A percentile compares a stretch with the other conserved stretches of the same genome.
These are phyloP conservation scores for Corvus moneduloides DNA, from an alignment of 2,113 vertebrate species.

Conservation along the genomic window DNA sequence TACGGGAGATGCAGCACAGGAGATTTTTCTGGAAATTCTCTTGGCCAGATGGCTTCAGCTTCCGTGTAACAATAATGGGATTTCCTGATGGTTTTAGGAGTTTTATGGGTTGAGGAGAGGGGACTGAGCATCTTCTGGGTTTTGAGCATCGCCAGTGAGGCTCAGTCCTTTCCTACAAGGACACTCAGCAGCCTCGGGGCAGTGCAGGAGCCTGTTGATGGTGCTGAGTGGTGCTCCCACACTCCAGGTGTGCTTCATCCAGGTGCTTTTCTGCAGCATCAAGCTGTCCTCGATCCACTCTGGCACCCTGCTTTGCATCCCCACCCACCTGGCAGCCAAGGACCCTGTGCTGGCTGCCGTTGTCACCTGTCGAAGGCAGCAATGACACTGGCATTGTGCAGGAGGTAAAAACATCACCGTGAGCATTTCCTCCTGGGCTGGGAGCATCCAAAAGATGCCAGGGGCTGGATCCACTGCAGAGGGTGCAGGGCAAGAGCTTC, in stretches of 20 bases:
- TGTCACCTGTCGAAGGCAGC: neutral
- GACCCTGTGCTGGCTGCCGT: neutral
- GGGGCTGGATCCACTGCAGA: neutral
- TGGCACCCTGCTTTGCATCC: neutral
- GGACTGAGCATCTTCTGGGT: neutral
- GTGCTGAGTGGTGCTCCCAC: neutral
- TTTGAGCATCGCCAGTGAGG: neutral
- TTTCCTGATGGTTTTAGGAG: neutral
- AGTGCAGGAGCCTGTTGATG: fast-evolving
- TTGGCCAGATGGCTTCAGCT: neutral
- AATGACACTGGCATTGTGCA: fast-evolving
- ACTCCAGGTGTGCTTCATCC: neutral
- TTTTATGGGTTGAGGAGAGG: neutral
- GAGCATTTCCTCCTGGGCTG: neutral
- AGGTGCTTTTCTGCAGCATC: neutral
- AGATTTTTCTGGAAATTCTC: conserved; percentile 22
- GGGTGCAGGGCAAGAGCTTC: neutral
- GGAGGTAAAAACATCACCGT: neutral
- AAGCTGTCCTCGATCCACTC: neutral
- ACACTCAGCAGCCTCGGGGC: neutral
- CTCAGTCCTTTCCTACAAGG: neutral
- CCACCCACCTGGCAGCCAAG: neutral
- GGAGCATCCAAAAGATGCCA: neutral
- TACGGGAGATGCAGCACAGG: neutral
- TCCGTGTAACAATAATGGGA: neutral